Evolutionary conservation across 1,140 invertebrate genomes (phyloP).

Genomic region (Spodoptera litura): DNA sequence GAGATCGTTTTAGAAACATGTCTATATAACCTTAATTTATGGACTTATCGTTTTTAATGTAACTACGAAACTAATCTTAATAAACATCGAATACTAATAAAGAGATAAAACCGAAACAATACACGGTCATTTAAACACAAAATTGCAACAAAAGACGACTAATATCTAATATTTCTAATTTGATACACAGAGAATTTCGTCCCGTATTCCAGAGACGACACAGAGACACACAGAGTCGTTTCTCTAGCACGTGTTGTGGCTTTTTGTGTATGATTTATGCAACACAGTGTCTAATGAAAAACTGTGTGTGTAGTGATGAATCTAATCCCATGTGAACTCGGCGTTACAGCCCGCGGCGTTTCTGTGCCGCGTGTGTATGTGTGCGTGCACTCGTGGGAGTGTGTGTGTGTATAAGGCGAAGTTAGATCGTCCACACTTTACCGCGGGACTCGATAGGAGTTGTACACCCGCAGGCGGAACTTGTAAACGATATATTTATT

Average conservation of each 20-base stretch:
- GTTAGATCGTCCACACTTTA: slow-evolving; percentile 86
- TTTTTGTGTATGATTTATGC: slow-evolving; percentile 27
- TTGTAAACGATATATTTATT: slow-evolving; percentile 18
- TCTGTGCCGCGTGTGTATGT: slow-evolving; percentile 47
- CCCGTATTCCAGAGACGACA: background rate
- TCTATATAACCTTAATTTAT: too few relatives aligned
- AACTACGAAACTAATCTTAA: background rate
- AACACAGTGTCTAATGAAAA: slow-evolving; percentile 50
- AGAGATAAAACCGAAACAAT: background rate
- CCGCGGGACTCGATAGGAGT: slow-evolving; percentile 82
- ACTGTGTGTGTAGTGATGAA: slow-evolving; percentile 65
- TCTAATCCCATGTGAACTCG: slow-evolving; percentile 79
- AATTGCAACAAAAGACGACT: background rate
- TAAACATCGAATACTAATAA: background rate
- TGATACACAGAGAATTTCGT: slow-evolving; percentile 19
- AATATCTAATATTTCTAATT: slow-evolving; percentile 23
- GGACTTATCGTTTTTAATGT: background rate
- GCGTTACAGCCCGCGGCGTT: slow-evolving; percentile 67
- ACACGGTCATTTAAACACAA: background rate
- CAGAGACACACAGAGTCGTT: slow-evolving; percentile 28
- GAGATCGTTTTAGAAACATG: too few relatives aligned
- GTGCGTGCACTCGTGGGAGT: slow-evolving; percentile 51
- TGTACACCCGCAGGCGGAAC: slow-evolving; percentile 61
- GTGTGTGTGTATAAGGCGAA: slow-evolving; percentile 77
- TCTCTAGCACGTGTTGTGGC: background rate